Conservation (phyloP, 2,113 vertebrate genomes). For the Amia ocellicauda region DNA sequence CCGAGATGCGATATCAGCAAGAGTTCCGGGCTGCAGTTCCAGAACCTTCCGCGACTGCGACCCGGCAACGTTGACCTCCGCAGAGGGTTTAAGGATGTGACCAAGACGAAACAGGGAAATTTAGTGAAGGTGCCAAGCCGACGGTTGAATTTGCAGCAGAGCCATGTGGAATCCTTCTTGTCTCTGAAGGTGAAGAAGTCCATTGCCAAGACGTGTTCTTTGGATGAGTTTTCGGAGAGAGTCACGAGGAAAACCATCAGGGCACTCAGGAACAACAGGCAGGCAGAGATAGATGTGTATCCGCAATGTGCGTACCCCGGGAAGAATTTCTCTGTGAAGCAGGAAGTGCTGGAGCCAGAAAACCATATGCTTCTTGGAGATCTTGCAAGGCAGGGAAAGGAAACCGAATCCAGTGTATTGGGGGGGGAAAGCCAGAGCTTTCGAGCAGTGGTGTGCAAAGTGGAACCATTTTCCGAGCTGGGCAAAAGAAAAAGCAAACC, state of each 20-base stretch:
- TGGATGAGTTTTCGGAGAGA: conserved; percentile 23
- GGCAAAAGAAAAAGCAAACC: conserved; percentile 75
- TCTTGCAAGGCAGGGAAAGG: conserved; percentile 10
- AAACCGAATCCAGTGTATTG: conserved; percentile 20
- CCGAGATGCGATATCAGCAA: conserved; percentile 34
- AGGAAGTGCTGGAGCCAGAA: neutral
- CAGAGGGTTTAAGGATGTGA: conserved; percentile 27
- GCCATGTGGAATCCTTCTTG: neutral
- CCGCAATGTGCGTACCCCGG: conserved; percentile 5
- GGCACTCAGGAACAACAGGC: conserved; percentile 50
- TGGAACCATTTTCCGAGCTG: conserved; percentile 37
- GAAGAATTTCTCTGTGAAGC: neutral
- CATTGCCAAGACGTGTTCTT: conserved; percentile 23
- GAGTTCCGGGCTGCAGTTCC: neutral
- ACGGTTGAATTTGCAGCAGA: neutral
- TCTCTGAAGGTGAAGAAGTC: conserved; percentile 21
- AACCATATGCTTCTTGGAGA: neutral
- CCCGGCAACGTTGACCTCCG: conserved; percentile 15
- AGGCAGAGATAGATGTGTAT: conserved; percentile 36
- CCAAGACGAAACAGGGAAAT: conserved; percentile 58
- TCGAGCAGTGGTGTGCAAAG: neutral
- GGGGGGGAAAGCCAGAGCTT: conserved; percentile 27
- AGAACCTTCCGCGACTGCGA: conserved; percentile 22
- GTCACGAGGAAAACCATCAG: conserved; percentile 30
- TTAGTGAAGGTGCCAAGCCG: conserved; percentile 27